A percentile compares a stretch with the other conserved stretches of the same genome.
phyloP scores from a whole-genome alignment of 1,140 invertebrate genomes.

The Drosophila navojoa region DNA sequence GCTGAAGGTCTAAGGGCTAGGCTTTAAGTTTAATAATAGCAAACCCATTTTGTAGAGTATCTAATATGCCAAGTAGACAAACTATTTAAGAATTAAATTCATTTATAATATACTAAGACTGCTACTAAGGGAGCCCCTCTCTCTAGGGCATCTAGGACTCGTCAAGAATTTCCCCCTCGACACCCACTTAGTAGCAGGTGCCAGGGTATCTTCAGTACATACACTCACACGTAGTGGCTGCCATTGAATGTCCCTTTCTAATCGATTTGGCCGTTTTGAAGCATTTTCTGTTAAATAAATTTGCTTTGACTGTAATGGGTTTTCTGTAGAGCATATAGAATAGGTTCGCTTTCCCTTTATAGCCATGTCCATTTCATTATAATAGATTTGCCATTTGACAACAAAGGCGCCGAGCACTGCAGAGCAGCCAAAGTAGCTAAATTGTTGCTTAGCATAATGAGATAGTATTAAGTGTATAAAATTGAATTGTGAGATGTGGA shows the following conservation, averaged over 20 bases:
- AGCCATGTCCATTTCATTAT: slow-evolving; percentile 1
- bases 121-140: too few relatives aligned
- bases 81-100: neutral
- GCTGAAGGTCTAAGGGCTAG: too few relatives aligned
- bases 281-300: slow-evolving; percentile 7
- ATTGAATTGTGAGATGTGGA: too few relatives aligned
- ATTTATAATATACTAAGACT: too few relatives aligned
- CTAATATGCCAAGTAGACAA: too few relatives aligned
- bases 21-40: too few relatives aligned
- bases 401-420: neutral
- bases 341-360: neutral
- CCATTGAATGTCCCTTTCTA: slow-evolving; percentile 14
- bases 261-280: slow-evolving; percentile 6
- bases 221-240: neutral
- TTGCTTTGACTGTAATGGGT: slow-evolving; percentile 1
- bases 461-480: too few relatives aligned
- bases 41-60: too few relatives aligned
- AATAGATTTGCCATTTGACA: slow-evolving; percentile 6
- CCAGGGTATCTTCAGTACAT: neutral
- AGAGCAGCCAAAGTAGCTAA: neutral
- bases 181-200: neutral
- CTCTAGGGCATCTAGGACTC: neutral
- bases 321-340: neutral
- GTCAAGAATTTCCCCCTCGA: too few relatives aligned
- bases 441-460: neutral